Base-by-base conservation (phyloP, 37 sponge, comb jelly and placozoan species). In the Hexactinellida sp. region DNA sequence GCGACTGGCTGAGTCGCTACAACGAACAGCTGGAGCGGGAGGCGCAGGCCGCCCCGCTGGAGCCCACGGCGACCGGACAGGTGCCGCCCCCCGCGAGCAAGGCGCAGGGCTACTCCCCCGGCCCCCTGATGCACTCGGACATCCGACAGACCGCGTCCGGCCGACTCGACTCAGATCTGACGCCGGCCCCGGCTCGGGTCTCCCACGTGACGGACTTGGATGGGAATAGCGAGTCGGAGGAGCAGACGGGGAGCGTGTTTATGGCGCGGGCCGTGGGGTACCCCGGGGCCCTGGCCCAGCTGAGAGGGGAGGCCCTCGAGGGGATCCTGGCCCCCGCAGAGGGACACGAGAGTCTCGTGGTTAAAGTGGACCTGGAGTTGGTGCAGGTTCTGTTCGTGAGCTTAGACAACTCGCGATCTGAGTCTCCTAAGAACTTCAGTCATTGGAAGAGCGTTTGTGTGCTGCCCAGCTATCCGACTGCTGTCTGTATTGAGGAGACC, bases 11-110 rank as follows among this genome's bases (percentile, higher is more conserved):
- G 76, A 63, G 34, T 63, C 76, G 34, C 34, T 63, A 63, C 34
- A 63, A 63, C 76, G 76, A 63, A n/a, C 76, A 63, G 76, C 30
- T 63, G 76, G 76, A 63, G 76, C 3, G 76, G 30, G 76, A 63
- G 30, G 76, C 32, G 34, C 76, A 28, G 3, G 34, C 28, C 19
- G 1, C 76, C 76, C 76, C 76, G 34, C 21, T n/a, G 34, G 76
- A 63, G 13, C 76, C 76, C 76, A 32, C 76, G 3, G 76, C 76
- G 3, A 63, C 30, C 3, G 76, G 76, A n/a, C 76, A 63, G 76
- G 19, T 25, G 1, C 76, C 76, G 34, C 76, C 76, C 76, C 47
- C 47, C 47, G n/a, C n/a, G n/a, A 25, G 19, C 76, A 63, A 63
- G 30, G 76, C 76, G 5, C 76, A 63, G 76, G 76, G 76, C 28